Conservation (phyloP, 2,888 invertebrate genomes). For the Eristalinus aeneus region DNA sequence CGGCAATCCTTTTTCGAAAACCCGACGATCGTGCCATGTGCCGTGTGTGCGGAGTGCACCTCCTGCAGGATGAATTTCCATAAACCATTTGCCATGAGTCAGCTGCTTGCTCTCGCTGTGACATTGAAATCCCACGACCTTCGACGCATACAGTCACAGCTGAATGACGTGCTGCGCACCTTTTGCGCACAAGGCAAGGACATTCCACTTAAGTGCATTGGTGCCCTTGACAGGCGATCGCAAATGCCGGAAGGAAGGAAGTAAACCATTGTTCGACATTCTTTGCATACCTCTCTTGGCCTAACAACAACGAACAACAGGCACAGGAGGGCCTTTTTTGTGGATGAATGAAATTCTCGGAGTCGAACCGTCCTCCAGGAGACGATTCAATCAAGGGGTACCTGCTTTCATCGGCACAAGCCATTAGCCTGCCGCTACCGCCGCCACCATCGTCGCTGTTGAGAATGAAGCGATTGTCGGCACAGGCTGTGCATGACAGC, state of each 20-base stretch:
- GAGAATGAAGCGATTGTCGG: background rate
- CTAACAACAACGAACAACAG: background rate
- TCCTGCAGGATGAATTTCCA: constrained; percentile 57
- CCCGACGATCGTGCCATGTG: constrained; percentile 54
- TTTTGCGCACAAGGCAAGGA: constrained; percentile 33
- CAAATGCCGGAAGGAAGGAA: constrained; percentile 35
- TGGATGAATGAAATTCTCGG: background rate
- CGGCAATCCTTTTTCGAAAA: constrained; percentile 55
- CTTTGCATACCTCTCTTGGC: constrained; percentile 2
- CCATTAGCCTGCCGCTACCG: constrained; percentile 1
- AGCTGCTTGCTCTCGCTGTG: constrained; percentile 60
- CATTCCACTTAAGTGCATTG: constrained; percentile 37
- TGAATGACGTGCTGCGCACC: constrained; percentile 36
- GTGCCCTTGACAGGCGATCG: constrained; percentile 25
- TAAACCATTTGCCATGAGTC: constrained; percentile 52
- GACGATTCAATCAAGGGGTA: constrained; percentile 16
- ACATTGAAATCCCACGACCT: constrained; percentile 65
- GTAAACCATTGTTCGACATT: constrained; percentile 29
- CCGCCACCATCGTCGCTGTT: background rate
- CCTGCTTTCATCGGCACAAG: background rate
- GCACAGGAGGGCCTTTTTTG: background rate
- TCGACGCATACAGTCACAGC: constrained; percentile 4
- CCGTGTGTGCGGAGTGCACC: constrained; percentile 27
- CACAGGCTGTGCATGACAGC: constrained; percentile 16
- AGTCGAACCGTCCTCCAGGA: background rate